phyloP scores from a whole-genome alignment of 1,140 invertebrate species.

The Conus ventricosus region DNA sequence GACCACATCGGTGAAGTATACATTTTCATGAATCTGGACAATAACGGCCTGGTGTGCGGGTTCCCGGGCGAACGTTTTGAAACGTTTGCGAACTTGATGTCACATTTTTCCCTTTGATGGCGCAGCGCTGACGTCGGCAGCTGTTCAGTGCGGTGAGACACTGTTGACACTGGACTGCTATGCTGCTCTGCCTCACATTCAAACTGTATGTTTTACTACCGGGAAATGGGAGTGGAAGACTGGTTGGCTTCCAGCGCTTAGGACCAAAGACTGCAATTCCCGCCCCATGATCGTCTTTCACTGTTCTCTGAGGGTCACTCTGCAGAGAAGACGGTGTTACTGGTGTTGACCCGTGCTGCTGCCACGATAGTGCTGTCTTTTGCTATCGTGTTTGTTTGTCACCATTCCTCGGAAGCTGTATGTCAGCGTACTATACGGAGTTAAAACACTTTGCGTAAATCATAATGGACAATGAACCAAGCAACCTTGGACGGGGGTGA shows the following conservation, averaged over 20 bases:
- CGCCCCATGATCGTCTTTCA: background rate
- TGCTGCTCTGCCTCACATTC: background rate
- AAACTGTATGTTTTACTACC: no score
- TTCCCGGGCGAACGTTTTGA: conserved; percentile 25
- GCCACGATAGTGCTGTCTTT: conserved; percentile 35
- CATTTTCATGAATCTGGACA: background rate
- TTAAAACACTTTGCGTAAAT: no score
- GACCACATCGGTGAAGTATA: conserved; percentile 20
- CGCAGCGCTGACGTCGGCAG: conserved; percentile 16
- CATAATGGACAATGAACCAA: no score
- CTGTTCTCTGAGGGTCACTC: conserved; percentile 9
- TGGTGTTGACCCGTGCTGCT: conserved; percentile 29
- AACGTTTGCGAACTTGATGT: conserved; percentile 17
- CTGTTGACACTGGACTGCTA: background rate
- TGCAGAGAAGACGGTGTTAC: conserved; percentile 18
- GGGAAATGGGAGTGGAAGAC: conserved; percentile 35
- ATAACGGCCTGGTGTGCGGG: background rate
- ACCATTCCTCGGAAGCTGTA: conserved; percentile 40
- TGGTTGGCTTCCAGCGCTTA: background rate
- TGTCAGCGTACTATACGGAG: background rate
- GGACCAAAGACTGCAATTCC: background rate
- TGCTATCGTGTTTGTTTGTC: conserved; percentile 38
- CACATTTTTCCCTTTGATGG: conserved; percentile 24
- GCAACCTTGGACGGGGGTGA: background rate
- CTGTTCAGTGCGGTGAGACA: background rate